phyloP scores from a whole-genome alignment of 2,888 invertebrate genomes.

The Mimumesa dahlbomi region DNA sequence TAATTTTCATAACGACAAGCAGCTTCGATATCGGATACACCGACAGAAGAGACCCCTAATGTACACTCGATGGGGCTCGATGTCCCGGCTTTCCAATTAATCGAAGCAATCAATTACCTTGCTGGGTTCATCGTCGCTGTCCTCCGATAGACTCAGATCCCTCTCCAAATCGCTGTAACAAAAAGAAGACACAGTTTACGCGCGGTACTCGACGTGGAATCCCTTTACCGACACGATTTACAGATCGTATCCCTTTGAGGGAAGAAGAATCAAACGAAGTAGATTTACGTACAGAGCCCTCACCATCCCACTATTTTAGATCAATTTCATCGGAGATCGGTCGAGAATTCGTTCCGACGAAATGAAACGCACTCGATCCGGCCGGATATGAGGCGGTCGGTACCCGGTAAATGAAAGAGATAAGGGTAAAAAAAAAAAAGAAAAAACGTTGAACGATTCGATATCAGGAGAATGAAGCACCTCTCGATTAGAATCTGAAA shows the following conservation, averaged over 20 bases:
- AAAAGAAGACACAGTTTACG: constrained; percentile 27
- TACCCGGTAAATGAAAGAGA: not conserved
- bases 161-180: constrained; percentile 83
- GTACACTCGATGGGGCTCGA: not conserved
- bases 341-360: not conserved
- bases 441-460: not conserved
- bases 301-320: constrained; percentile 6
- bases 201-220: not conserved
- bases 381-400: constrained; percentile 13
- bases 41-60: not conserved
- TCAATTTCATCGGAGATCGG: not conserved
- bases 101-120: constrained; percentile 66
- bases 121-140: constrained; percentile 88
- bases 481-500: constrained; percentile 51
- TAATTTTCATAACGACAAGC: too few relatives aligned
- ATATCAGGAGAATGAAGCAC: constrained; percentile 34
- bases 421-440: not conserved
- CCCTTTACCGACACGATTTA: constrained; percentile 6
- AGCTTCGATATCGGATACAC: too few relatives aligned
- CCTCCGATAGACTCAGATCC: constrained; percentile 88
- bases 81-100: not conserved
- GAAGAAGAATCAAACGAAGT: constrained; percentile 10
- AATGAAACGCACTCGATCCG: constrained; percentile 10
- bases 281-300: too few relatives aligned
- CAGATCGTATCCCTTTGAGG: constrained; percentile 2